Percentiles rank a stretch among this genome's conserved stretches.
phyloP scores from a whole-genome alignment of 2,797 vertebrate species.

The Microhierax caerulescens region DNA sequence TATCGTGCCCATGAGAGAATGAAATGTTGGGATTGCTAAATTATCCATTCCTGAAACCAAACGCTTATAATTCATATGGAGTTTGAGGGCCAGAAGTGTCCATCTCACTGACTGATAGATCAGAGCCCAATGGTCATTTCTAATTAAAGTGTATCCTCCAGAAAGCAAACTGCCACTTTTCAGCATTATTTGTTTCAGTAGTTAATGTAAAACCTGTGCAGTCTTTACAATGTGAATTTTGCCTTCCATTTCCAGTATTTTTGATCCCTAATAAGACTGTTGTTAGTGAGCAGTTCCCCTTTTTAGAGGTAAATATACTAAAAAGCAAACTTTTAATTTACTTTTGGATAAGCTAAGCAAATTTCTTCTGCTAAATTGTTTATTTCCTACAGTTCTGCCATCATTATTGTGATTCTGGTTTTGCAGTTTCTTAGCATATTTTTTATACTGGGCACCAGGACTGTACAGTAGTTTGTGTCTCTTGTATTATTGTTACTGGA shows the following conservation, averaged over 20 bases:
- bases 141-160: background rate
- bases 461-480: background rate
- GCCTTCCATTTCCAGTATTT: background rate
- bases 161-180: background rate
- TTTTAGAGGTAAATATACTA: background rate
- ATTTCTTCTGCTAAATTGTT: background rate
- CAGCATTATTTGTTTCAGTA: background rate
- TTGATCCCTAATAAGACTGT: background rate
- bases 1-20: background rate
- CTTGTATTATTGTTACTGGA: background rate
- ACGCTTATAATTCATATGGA: background rate
- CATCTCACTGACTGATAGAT: background rate
- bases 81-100: background rate
- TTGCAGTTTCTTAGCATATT: background rate
- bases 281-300: background rate
- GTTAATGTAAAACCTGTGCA: background rate
- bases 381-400: background rate
- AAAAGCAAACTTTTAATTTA: background rate
- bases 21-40: background rate
- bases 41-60: background rate
- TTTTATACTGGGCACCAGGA: background rate
- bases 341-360: background rate
- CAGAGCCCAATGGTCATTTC: background rate
- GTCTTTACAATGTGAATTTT: background rate
- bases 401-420: background rate